Conservation (phyloP, 1,140 invertebrate genomes). For the Hylaeus volcanicus region DNA sequence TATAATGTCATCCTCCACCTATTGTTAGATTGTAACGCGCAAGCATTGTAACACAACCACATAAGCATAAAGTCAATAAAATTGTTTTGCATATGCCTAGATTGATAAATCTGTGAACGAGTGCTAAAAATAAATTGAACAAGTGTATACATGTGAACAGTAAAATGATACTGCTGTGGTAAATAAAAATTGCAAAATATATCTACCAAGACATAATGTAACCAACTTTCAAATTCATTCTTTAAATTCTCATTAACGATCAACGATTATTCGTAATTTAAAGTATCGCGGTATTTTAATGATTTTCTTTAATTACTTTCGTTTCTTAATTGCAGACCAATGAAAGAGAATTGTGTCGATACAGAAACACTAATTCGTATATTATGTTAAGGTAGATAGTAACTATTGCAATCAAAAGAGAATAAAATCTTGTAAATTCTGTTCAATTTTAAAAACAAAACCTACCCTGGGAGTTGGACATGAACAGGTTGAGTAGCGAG, state of each 20-base stretch:
- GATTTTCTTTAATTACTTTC: background rate
- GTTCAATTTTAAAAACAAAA: conserved; percentile 69
- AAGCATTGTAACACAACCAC: conserved; percentile 70
- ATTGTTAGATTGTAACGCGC: conserved; percentile 67
- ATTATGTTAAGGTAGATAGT: conserved; percentile 48
- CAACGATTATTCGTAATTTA: no score
- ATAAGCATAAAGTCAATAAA: conserved; percentile 65
- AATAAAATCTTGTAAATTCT: conserved; percentile 45
- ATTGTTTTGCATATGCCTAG: conserved; percentile 41
- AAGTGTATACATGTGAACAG: conserved; percentile 47
- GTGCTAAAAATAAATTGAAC: conserved; percentile 55
- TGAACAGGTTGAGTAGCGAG: conserved; percentile 96
- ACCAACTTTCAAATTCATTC: background rate
- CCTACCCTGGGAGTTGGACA: conserved; percentile 95
- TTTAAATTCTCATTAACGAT: background rate
- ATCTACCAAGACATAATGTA: conserved; percentile 53
- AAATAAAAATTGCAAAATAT: conserved; percentile 48
- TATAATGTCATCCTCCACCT: conserved; percentile 66
- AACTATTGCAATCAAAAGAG: conserved; percentile 53
- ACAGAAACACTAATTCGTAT: conserved; percentile 6
- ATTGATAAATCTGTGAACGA: conserved; percentile 51
- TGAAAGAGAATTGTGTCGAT: background rate
- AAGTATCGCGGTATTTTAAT: background rate
- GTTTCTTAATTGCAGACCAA: background rate
- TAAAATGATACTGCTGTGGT: conserved; percentile 45